Evolutionary conservation across 2,888 invertebrate species (phyloP).

Genomic region (Hedya salicella): DNA sequence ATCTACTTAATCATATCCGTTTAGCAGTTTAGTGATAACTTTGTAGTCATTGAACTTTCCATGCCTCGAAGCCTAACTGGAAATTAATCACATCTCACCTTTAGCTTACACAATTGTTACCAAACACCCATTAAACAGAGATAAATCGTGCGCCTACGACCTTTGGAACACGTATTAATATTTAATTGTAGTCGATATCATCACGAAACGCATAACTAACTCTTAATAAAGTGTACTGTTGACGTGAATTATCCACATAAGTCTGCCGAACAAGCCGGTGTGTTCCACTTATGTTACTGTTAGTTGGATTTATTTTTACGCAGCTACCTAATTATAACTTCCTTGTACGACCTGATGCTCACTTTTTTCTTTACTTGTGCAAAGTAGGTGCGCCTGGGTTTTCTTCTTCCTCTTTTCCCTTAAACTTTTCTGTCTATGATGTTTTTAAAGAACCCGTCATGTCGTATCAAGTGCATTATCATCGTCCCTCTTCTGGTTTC

Average conservation of each 20-base stretch:
- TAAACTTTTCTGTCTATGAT: no score
- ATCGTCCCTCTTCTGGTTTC: no score
- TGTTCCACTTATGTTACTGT: constrained; percentile 40
- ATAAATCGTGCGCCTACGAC: constrained; percentile 75
- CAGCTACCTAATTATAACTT: background rate
- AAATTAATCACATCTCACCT: constrained; percentile 61
- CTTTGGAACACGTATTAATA: constrained; percentile 78
- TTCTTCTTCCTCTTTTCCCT: no score
- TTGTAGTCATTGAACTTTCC: constrained; percentile 31
- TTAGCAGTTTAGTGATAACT: constrained; percentile 6
- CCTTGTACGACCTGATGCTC: no score
- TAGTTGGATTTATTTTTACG: background rate
- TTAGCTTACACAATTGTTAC: constrained; percentile 62
- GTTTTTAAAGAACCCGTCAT: no score
- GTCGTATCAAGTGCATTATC: no score
- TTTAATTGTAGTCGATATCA: constrained; percentile 84
- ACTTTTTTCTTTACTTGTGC: no score
- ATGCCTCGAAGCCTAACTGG: constrained; percentile 19
- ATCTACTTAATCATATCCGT: background rate
- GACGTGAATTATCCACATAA: constrained; percentile 81
- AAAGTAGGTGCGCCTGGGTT: no score
- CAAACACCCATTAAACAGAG: constrained; percentile 56
- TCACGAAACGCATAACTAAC: constrained; percentile 78
- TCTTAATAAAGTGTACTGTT: constrained; percentile 83
- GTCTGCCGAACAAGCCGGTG: constrained; percentile 65